Conservation (phyloP, 2,113 vertebrate species). For the Saiga tatarica region DNA sequence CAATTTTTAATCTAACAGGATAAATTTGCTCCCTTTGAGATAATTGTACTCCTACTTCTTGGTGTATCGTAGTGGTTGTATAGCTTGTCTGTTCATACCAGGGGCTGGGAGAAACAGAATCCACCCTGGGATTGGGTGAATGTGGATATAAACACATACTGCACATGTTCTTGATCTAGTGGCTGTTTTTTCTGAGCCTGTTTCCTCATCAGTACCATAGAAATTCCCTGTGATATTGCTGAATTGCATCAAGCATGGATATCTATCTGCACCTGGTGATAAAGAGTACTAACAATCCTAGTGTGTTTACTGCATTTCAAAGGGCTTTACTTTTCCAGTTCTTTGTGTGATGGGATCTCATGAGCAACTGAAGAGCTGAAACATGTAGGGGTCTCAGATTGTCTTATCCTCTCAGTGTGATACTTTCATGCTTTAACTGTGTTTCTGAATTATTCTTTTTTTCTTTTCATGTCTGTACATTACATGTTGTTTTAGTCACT, state of each 20-base stretch:
- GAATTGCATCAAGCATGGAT: not conserved
- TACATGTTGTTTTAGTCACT: not conserved
- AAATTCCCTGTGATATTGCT: not conserved
- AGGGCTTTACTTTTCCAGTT: not conserved
- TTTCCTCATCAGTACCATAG: not conserved
- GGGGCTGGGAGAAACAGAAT: not conserved
- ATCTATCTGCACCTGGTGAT: not conserved
- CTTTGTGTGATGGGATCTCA: fast-evolving
- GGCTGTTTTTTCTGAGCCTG: not conserved
- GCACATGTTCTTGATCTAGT: not conserved
- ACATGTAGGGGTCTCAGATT: not conserved
- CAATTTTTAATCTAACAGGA: not conserved
- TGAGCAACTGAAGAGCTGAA: not conserved
- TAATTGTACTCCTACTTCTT: not conserved
- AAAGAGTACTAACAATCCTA: not conserved
- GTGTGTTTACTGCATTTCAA: not conserved
- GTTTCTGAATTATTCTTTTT: not conserved
- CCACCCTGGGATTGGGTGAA: not conserved
- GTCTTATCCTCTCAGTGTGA: not conserved
- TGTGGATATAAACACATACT: not conserved
- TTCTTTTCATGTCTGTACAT: not conserved
- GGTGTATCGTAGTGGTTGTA: not conserved
- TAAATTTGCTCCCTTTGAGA: not conserved
- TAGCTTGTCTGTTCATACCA: not conserved
- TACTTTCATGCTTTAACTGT: not conserved